These are phyloP conservation scores for Rhinopomastus cyanomelas DNA, from an alignment of 2,113 vertebrate genomes.

Conservation along the genomic window DNA sequence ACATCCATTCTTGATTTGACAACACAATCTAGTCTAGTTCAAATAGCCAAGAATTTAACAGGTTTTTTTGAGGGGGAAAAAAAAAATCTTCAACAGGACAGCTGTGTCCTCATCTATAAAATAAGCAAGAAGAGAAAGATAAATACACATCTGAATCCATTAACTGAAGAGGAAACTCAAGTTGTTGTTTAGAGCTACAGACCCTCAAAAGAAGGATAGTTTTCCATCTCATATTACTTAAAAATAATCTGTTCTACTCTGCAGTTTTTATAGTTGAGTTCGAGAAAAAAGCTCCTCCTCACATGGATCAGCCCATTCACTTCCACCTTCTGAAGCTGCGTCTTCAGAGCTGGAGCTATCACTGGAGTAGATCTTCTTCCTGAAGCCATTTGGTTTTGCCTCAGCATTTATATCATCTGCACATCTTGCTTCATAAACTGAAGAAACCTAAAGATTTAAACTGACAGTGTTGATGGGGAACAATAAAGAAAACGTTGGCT, in stretches of 20 bases:
- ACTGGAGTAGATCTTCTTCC: slow-evolving; percentile 76
- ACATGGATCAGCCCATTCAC: slow-evolving; percentile 78
- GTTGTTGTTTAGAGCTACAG: slow-evolving; percentile 79
- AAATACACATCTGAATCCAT: slow-evolving; percentile 83
- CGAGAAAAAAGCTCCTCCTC: slow-evolving; percentile 80
- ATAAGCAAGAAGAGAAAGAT: slow-evolving; percentile 83
- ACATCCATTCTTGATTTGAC: slow-evolving; percentile 87
- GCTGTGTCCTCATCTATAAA: slow-evolving; percentile 81
- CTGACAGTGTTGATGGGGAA: slow-evolving; percentile 59
- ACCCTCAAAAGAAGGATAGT: slow-evolving; percentile 75
- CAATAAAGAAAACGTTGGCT: slow-evolving; percentile 3
- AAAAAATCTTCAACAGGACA: slow-evolving; percentile 74
- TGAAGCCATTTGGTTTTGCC: slow-evolving; percentile 71
- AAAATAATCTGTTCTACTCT: slow-evolving; percentile 62
- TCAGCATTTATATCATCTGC: slow-evolving; percentile 75
- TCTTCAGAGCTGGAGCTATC: slow-evolving; percentile 82
- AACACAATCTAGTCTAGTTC: slow-evolving; percentile 88
- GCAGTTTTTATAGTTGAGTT: slow-evolving; percentile 80
- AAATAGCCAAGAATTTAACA: slow-evolving; percentile 84
- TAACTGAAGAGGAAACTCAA: slow-evolving; percentile 85
- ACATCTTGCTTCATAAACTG: slow-evolving; percentile 89
- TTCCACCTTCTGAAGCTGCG: slow-evolving; percentile 80
- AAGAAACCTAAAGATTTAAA: slow-evolving; percentile 85
- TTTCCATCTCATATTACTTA: slow-evolving; percentile 65
- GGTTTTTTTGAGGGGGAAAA: background rate